Base-by-base conservation (phyloP, 2,888 invertebrate species). In the Catocala sponsa region DNA sequence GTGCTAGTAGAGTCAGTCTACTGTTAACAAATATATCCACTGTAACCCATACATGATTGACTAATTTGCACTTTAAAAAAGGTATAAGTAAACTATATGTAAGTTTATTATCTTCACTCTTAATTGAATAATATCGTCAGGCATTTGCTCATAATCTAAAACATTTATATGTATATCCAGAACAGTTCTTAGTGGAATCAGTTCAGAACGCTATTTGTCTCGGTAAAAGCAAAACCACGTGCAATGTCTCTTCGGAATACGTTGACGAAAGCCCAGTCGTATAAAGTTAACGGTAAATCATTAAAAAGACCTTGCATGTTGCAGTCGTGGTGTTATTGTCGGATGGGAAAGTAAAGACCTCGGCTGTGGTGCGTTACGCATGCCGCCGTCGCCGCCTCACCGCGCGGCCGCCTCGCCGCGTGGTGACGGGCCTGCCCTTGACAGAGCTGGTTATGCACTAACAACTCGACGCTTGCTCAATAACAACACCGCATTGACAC, bases 391-490 rank as follows among this genome's bases (percentile, higher is more conserved):
- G 32, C 49, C n/a, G 9, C 42, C 0, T 7, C n/a, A 32, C 59
- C 60, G 74, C 55, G 48, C 43, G 43, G 47, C 46, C 59, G 9
- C 35, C 6, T 12, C 42, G 33, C 43, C 63, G 61, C 52, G 65
- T 83, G 85, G 91, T 84, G 89, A 90, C 91, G 84, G 92, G 89
- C 78, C 83, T 88, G 91, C 90, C 93, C 92, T 92, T 92, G 92
- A 91, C 90, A 85, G 84, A 88, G 88, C 88, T 79, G 84, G 86
- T 88, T 88, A 77, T 81, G 73, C 79, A 76, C 72, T 75, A 79
- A 75, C 68, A 72, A 65, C 60, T 65, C 63, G 52, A 57, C 47
- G 48, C 50, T 74, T 70, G 68, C 70, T 64, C 67, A 76, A 80
- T 65, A 59, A 42, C 59, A 42, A 52, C 51, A 5, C 63, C 46